These are phyloP conservation scores for Hippocampus comes DNA, from an alignment of 2,113 vertebrate genomes.

Conservation along the genomic window DNA sequence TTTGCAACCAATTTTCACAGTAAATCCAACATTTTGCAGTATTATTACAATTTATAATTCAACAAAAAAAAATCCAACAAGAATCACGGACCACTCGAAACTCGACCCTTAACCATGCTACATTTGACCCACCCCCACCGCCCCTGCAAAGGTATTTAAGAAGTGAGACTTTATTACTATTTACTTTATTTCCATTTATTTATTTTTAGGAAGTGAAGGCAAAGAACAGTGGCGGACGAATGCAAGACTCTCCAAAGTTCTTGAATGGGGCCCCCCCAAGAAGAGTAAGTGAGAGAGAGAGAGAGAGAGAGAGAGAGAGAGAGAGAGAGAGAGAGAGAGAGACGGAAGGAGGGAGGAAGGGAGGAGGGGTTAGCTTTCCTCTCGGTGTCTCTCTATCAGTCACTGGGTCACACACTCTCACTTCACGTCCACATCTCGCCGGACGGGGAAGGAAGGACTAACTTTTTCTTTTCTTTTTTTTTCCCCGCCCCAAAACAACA, in stretches of 20 bases:
- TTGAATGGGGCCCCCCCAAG: background rate
- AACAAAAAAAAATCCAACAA: background rate
- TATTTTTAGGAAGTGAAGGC: background rate
- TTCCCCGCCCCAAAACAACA: background rate
- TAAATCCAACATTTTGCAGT: background rate
- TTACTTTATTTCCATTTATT: background rate
- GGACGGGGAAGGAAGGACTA: constrained; percentile 78
- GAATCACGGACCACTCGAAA: background rate
- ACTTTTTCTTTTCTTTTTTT: constrained; percentile 53
- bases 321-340: background rate
- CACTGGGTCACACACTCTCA: constrained; percentile 70
- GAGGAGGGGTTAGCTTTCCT: constrained; percentile 59
- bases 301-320: background rate
- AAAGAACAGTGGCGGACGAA: background rate
- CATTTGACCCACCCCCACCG: too few relatives aligned
- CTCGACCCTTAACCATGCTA: too few relatives aligned
- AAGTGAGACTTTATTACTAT: background rate
- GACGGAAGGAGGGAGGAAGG: constrained; percentile 22
- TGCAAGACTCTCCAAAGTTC: background rate
- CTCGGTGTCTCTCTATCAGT: constrained; percentile 36
- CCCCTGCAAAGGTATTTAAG: too few relatives aligned
- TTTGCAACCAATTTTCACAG: background rate
- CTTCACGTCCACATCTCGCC: constrained; percentile 83
- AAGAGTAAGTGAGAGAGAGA: background rate
- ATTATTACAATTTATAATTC: background rate